Base-by-base conservation (phyloP, 2,888 invertebrate species). In the Brassicogethes aeneus region DNA sequence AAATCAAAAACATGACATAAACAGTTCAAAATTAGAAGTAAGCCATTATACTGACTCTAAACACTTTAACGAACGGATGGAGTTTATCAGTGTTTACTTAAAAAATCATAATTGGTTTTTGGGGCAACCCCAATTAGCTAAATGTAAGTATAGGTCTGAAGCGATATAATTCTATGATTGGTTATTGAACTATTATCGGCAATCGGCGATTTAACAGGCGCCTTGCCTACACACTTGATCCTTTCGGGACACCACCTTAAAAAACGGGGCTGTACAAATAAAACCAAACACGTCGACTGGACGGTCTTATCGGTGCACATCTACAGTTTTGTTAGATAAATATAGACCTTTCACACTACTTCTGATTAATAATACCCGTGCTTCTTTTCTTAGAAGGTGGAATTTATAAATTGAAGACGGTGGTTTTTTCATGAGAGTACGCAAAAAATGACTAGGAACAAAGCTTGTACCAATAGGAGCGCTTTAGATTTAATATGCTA, bases 91-190 rank as follows among this genome's bases (percentile, higher is more conserved):
- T 64, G 60, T 65, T 65, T 64, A 58, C 64, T 60, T 60, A 57
- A 62, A 57, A 44, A 60, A 57, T 62, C 59, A 62, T 64, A 64
- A 65, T 65, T 65, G 64, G 60, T 55, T 63, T 61, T 59, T 51
- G 50, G 60, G 59, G 54, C 55, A 32, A 60, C 60, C 58, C 62
- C 64, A 64, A 65, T 65, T 65, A 65, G 65, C 62, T 63, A 63
- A 62, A 59, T 61, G 54, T 65, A 65, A 64, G 62, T 61, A 65
- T 64, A 60, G 65, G 64, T 60, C 60, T 57, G 55, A 54, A 46
- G 51, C 52, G 54, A 53, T 60, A 61, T 59, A 62, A 63, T 61
- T 52, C 54, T 51, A 52, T 56, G 61, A 63, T 63, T 62, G 62
- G 62, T 62, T 62, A 64, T 64, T 64, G 63, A 61, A 62, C 62